Conservation (phyloP, 2,888 invertebrate species). For the Chymomyza procnemis region DNA sequence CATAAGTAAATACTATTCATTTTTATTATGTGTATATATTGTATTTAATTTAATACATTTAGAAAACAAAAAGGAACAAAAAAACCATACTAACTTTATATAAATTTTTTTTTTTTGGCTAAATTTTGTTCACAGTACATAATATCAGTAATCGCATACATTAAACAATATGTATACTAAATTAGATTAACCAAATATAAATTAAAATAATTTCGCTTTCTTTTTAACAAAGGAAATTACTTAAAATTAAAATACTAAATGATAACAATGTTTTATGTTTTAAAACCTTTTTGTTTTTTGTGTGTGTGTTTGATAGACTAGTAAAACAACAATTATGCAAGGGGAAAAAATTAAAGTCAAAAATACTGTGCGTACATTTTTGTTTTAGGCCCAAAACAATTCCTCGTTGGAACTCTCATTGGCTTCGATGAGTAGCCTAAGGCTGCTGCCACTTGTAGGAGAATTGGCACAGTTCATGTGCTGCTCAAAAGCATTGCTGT, state of each 20-base stretch:
- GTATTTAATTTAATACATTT: too few species aligned
- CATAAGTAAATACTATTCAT: not conserved
- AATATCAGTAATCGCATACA: conserved; percentile 46
- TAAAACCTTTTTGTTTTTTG: not conserved
- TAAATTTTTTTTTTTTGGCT: conserved; percentile 32
- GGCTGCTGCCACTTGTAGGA: conserved; percentile 26
- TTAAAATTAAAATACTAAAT: conserved; percentile 19
- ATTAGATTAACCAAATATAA: not conserved
- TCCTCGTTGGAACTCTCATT: conserved; percentile 12
- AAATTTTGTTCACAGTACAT: conserved; percentile 31
- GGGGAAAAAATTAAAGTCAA: not conserved
- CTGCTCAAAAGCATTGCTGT: conserved; percentile 58
- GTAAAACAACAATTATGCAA: not conserved
- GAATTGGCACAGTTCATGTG: conserved; percentile 26
- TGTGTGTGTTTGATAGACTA: conserved; percentile 34
- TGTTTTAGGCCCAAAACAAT: not conserved
- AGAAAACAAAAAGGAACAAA: too few species aligned
- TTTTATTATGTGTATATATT: conserved; percentile 42
- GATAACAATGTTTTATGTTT: conserved; percentile 24
- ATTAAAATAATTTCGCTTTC: conserved; percentile 13
- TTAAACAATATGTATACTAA: conserved; percentile 23
- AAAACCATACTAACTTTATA: conserved; percentile 18
- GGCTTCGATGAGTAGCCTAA: conserved; percentile 51
- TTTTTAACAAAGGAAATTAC: conserved; percentile 19
- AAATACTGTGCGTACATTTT: conserved; percentile 1